Evolutionary conservation across 2,113 vertebrate species (phyloP).

Genomic region (zebrafish (Danio rerio)): GRCz12tu NC_133199.1:2309001-2309500

Average conservation of each 20-base stretch:
- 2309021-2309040: slow-evolving; percentile 25
- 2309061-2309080: slow-evolving; percentile 26
- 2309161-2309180: slow-evolving; percentile 17
- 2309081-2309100: slow-evolving; percentile 23
- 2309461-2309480: too few species aligned
- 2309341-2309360: too few species aligned
- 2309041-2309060: slow-evolving; percentile 37
- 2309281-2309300: too few species aligned
- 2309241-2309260: neutral
- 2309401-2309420: too few species aligned
- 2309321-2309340: too few species aligned
- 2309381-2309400: too few species aligned
- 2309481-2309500: too few species aligned
- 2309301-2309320: too few species aligned
- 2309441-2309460: too few species aligned
- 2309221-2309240: neutral
- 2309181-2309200: neutral
- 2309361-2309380: too few species aligned
- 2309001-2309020: slow-evolving; percentile 1
- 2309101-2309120: slow-evolving; percentile 1
- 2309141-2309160: slow-evolving; percentile 23
- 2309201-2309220: neutral
- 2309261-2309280: neutral
- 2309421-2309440: too few species aligned
- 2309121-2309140: too few species aligned